phyloP scores from a whole-genome alignment of 2,113 vertebrate species.

The Cygnus atratus region DNA sequence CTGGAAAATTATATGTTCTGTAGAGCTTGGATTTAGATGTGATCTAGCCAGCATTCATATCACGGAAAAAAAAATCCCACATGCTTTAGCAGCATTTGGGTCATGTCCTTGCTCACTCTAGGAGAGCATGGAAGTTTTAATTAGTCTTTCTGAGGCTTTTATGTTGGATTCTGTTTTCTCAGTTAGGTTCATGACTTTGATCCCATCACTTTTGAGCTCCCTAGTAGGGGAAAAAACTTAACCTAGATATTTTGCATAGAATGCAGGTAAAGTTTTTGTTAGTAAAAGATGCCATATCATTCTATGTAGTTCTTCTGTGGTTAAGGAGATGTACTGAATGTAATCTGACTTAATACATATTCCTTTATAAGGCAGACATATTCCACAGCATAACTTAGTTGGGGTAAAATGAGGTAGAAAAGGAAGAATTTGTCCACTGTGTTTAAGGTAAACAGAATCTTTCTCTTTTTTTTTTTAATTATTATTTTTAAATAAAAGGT shows the following conservation, averaged over 20 bases:
- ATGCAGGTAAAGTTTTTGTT: not conserved
- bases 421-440: not conserved
- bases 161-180: not conserved
- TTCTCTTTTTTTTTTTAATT: not conserved
- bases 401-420: not conserved
- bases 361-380: not conserved
- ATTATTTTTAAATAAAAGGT: not conserved
- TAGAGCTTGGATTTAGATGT: not conserved
- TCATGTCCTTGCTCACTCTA: not conserved
- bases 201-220: not conserved
- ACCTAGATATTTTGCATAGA: not conserved
- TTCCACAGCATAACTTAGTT: not conserved
- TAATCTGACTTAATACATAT: not conserved
- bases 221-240: not conserved
- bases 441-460: constrained; percentile 1
- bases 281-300: not conserved
- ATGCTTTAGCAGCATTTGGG: not conserved
- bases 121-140: not conserved
- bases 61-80: not conserved
- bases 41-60: not conserved
- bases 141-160: not conserved
- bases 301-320: not conserved
- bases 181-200: not conserved
- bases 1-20: constrained; percentile 24
- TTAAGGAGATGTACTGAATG: not conserved